A percentile compares a stretch with the other conserved stretches of the same genome.
These are phyloP conservation scores for Cryptocephalus moraei DNA, from an alignment of 2,888 invertebrate genomes.

Conservation along the genomic window DNA sequence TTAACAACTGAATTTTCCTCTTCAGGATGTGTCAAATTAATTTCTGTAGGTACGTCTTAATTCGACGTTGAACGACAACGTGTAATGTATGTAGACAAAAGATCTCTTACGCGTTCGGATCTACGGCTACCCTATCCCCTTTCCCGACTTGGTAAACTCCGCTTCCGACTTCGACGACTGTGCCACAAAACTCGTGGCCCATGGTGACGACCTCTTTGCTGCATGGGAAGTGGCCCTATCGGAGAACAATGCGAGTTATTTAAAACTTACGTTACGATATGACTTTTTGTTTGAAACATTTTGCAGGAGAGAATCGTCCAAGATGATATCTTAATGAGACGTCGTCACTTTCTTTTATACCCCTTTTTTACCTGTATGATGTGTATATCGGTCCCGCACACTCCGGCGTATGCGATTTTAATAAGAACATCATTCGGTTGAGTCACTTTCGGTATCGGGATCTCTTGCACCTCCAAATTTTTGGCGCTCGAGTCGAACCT, in stretches of 20 bases:
- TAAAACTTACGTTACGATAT: too few species aligned
- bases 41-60: too few species aligned
- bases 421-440: conserved; percentile 52
- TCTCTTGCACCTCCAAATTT: conserved; percentile 36
- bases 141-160: conserved; percentile 45
- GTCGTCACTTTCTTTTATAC: not conserved
- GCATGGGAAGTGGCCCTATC: conserved; percentile 58
- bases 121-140: conserved; percentile 58
- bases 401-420: conserved; percentile 55
- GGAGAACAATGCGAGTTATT: too few species aligned
- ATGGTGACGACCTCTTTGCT: conserved; percentile 43
- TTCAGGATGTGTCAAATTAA: too few species aligned
- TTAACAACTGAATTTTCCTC: too few species aligned
- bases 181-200: conserved; percentile 62
- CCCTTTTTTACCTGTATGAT: conserved; percentile 51
- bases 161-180: conserved; percentile 46
- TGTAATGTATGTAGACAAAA: not conserved
- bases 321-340: too few species aligned
- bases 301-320: too few species aligned
- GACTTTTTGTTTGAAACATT: too few species aligned
- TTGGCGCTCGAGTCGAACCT: conserved; percentile 43
- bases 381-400: conserved; percentile 66
- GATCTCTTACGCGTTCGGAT: conserved; percentile 50
- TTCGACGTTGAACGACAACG: too few species aligned
- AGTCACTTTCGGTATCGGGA: conserved; percentile 41